These are phyloP conservation scores for Drosophila pandora DNA, from an alignment of 1,140 invertebrate genomes.

Conservation along the genomic window DNA sequence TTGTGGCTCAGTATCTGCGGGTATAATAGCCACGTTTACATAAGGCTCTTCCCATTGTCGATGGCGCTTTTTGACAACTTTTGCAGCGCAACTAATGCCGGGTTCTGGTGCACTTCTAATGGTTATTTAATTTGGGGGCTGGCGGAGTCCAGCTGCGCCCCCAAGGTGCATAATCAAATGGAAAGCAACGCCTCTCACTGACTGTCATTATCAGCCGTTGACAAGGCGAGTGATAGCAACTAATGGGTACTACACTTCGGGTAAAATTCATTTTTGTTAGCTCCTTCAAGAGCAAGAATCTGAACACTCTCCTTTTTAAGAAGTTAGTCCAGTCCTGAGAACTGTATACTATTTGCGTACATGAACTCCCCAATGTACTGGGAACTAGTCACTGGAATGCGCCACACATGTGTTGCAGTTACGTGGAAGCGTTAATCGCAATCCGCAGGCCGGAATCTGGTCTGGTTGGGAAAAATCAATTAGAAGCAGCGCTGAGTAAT, in stretches of 20 bases:
- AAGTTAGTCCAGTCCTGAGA: too few relatives aligned
- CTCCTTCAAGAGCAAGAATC: too few relatives aligned
- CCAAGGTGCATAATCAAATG: background rate
- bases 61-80: background rate
- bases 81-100: slow-evolving; percentile 3
- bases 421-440: background rate
- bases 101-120: slow-evolving; percentile 19
- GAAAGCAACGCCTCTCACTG: slow-evolving; percentile 3
- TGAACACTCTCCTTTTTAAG: too few relatives aligned
- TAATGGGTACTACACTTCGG: background rate
- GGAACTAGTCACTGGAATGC: background rate
- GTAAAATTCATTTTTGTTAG: too few relatives aligned
- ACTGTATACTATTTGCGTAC: too few relatives aligned
- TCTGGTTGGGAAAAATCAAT: slow-evolving; percentile 18
- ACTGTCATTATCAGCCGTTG: slow-evolving; percentile 12
- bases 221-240: background rate
- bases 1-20: too few relatives aligned
- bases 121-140: slow-evolving; percentile 41
- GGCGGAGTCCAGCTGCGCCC: background rate
- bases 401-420: background rate
- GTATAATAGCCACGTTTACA: too few relatives aligned
- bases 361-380: background rate
- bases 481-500: slow-evolving; percentile 42
- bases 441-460: background rate
- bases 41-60: too few relatives aligned